phyloP scores from a whole-genome alignment of 2,113 vertebrate species.

The Myrmecobius fasciatus region DNA sequence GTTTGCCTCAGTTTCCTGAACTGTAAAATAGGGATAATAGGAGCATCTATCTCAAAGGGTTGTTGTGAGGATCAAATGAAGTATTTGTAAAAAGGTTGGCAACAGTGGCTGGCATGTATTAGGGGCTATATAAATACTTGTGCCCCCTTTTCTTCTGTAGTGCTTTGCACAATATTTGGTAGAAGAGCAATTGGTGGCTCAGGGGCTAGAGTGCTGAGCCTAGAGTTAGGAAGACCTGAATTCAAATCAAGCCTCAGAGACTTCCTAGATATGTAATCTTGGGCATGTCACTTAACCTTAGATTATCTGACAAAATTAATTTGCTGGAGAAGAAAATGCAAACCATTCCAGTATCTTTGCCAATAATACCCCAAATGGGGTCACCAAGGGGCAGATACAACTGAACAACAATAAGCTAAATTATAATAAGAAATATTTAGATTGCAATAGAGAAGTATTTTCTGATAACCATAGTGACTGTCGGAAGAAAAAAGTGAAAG shows the following conservation, averaged over 20 bases:
- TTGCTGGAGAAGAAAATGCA: too few species aligned
- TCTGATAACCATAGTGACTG: background rate
- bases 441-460: slow-evolving; percentile 26
- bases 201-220: too few species aligned
- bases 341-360: too few species aligned
- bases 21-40: background rate
- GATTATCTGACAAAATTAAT: too few species aligned
- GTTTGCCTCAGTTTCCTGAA: background rate
- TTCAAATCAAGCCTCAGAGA: too few species aligned
- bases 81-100: background rate
- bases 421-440: background rate
- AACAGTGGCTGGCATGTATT: background rate
- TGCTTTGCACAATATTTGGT: too few species aligned
- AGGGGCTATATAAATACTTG: background rate
- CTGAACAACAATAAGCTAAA: background rate
- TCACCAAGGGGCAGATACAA: too few species aligned
- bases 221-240: too few species aligned
- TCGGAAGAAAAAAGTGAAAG: background rate
- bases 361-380: too few species aligned
- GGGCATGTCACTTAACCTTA: too few species aligned
- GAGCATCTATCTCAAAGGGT: background rate
- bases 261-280: too few species aligned
- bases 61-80: background rate
- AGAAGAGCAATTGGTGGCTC: background rate
- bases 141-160: background rate